Evolutionary conservation across 2,888 invertebrate genomes (phyloP), one percentile per base, ranked within the genome.

Genomic region (Megalurothrips usitatus): DNA sequence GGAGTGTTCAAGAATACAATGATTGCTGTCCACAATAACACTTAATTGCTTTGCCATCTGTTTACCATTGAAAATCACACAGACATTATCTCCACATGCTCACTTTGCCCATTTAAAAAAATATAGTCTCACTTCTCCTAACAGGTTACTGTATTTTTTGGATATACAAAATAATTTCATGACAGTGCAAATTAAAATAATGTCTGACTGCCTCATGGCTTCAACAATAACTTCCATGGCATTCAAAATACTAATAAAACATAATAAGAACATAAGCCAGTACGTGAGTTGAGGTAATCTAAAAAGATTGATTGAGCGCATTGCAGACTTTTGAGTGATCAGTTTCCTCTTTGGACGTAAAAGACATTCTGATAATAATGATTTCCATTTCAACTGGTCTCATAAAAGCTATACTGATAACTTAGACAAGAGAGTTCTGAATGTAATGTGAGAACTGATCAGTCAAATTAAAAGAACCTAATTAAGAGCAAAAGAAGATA

Each of bases 181-280:
- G 68, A 68, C 6, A 75, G 68, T 75, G 68, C 68, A 75, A 75
- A 75, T 23, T 75, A 75, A 75, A 75, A 75, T 75, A 26, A 75
- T 75, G 58, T 58, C 26, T 75, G 68, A 75, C 23, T 75, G 68
- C 68, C 68, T 26, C 4, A 75, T 75, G 68, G 68, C 68, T 26
- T 75, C 68, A 75, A 75, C 68, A 75, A 10, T 75, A 75, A 75
- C 68, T 75, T 75, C 68, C 68, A 75, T 75, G 68, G 68, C 68
- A 75, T 26, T 75, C 68, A 75, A 75, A 26, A 12, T 68, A 68
- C 19, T 23, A 11, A 52, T 52, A 9, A 58, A 58, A 58, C 9
- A 75, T 12, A 75, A 26, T 8, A 75, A 75, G 12, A 75, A 75
- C 23, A 75, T 26, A 23, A 75, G 26, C 68, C 23, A 75, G 68